Conservation (phyloP, 2,888 invertebrate species). For the Eubasilissa splendida region DNA sequence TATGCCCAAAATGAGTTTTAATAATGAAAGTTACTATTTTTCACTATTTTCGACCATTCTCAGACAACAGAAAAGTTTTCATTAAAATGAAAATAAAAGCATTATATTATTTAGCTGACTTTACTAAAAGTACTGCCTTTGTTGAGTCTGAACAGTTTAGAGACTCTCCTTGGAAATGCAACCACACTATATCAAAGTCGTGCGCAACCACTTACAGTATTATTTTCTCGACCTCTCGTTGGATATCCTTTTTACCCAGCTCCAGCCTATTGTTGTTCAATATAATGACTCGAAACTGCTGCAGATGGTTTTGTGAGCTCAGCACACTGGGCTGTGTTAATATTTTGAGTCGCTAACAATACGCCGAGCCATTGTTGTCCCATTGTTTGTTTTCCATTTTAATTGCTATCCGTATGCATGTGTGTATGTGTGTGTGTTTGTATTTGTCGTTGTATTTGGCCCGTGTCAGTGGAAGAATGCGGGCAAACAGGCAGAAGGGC, state of each 20-base stretch:
- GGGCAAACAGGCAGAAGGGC: neutral
- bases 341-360: conserved; percentile 48
- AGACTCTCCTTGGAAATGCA: too few relatives aligned
- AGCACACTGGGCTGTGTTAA: conserved; percentile 16
- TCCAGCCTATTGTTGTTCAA: too few relatives aligned
- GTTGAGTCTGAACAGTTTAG: neutral
- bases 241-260: too few relatives aligned
- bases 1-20: too few relatives aligned
- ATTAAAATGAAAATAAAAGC: too few relatives aligned
- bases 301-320: conserved; percentile 10
- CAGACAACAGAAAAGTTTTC: too few relatives aligned
- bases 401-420: conserved; percentile 43
- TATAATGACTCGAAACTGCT: conserved; percentile 16
- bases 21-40: too few relatives aligned
- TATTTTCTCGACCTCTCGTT: too few relatives aligned
- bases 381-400: conserved; percentile 51
- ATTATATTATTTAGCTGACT: too few relatives aligned
- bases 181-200: too few relatives aligned
- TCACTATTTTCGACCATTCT: too few relatives aligned
- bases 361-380: conserved; percentile 34
- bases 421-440: neutral
- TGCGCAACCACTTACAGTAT: too few relatives aligned
- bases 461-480: conserved; percentile 9
- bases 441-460: neutral
- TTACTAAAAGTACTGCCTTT: neutral